Evolutionary conservation across 2,113 vertebrate genomes (phyloP), one percentile per base, ranked within the genome.

Genomic region (Clupea harengus): DNA sequence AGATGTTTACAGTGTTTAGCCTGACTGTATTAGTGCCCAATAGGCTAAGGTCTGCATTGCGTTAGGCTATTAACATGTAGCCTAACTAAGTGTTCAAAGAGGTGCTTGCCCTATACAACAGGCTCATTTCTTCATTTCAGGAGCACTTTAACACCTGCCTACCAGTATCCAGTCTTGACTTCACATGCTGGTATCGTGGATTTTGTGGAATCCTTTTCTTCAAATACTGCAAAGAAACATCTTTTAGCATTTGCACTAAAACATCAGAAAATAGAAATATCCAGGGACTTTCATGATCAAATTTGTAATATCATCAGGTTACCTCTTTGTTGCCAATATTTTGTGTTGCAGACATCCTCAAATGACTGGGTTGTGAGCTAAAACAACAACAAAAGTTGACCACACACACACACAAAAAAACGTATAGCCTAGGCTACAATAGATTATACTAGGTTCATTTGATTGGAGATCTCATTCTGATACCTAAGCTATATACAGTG

Each of bases 111-210:
- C 39, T 39, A 39, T 39, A 39, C 39, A 39, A 39, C 39, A 39
- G 39, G 39, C 39, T 39, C 1, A 39, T 39, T 39, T 39, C 39
- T 39, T 39, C 39, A 39, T 39, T 39, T 39, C 39, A 39, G 39
- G 39, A 39, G 39, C 39, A 49, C 47, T 11, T 13, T 49, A 49
- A 28, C 82, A 83, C 18, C 22, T 22, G 32, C 92, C 91, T 90
- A 99, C 98, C 98, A 20, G 98, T 99, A 82, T 99, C 96, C 4
- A 99, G 91, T 84, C 95, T 95, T 39, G 96, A 95, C 92, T 96
- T 98, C 44, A 99, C 89, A 84, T 99, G 95, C 2, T 96, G 95
- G 82, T 98, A 99, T 45, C 92, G 96, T 39, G 96, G 95, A 88
- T 99, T 99, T 89, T 94, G 95, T 18, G 97, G 98, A 85, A 97